Evolutionary conservation across 2,113 vertebrate genomes (phyloP).

Genomic region (Crotalus helleri): DNA sequence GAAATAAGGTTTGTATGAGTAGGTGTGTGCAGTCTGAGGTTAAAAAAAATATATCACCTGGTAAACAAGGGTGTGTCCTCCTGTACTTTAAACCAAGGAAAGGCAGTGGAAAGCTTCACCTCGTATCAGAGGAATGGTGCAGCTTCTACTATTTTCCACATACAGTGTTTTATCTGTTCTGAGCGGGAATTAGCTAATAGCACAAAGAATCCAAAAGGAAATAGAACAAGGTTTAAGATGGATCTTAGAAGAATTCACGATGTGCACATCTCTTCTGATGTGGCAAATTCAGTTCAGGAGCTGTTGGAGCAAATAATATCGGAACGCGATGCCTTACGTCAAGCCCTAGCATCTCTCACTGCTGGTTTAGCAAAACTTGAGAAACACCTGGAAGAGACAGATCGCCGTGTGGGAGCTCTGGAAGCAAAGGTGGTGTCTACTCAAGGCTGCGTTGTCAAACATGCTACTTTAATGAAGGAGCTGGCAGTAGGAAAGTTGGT

Average conservation of each 20-base stretch:
- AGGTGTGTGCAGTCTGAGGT: not conserved
- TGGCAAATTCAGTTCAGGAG: not conserved
- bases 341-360: not conserved
- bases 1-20: not conserved
- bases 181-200: not conserved
- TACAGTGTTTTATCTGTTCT: not conserved
- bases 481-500: not conserved
- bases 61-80: constrained; percentile 27
- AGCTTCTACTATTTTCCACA: not conserved
- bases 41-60: not conserved
- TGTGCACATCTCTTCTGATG: not conserved
- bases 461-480: not conserved
- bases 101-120: not conserved
- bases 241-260: not conserved
- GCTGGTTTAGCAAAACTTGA: not conserved
- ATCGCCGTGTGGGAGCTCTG: not conserved
- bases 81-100: not conserved
- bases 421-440: not conserved
- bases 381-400: not conserved
- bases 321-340: not conserved
- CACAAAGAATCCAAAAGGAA: not conserved
- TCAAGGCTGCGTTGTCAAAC: constrained; percentile 7
- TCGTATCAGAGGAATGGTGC: not conserved
- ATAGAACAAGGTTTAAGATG: not conserved
- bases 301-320: not conserved